Evolutionary conservation across 2,797 vertebrate genomes (phyloP), one percentile per base, ranked within the genome.

Genomic region (Pteropus rufus): DNA sequence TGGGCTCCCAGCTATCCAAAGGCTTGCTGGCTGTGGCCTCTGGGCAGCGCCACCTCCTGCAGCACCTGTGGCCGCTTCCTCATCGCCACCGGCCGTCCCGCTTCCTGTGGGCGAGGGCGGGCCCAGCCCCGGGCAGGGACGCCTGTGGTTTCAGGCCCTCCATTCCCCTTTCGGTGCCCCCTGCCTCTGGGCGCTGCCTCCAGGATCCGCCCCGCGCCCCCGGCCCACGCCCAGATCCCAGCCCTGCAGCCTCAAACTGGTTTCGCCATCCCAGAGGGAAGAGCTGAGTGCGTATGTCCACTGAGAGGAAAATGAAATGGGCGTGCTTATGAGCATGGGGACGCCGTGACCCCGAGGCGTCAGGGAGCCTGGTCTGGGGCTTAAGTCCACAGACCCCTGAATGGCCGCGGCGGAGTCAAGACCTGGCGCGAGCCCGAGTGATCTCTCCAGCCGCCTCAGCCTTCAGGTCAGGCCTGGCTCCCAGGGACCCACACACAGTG

Each of bases 111-210:
- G 91, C 44, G 26, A 65, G 80, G 93, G 91, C 0, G 41, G 90
- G 58, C 31, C 21, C 9, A 39, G 89, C 84, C 72, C 56, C 58
- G 29, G 15, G 14, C 36, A 1, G 62, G 69, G 21, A 88, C 84
- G 81, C 29, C 3, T 76, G 84, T 80, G 62, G 94, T 96, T 93
- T 87, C 24, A 34, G 81, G 54, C 80, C 60, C 79, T 64, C 79
- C 14, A 96, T 95, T 97, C 93, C 95, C 94, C 60, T 96, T 96
- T 96, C 80, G 52, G 94, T 72, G 23, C 14, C 81, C 76, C 93
- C 82, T 60, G 67, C 81, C 41, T 65, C 46, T 26, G 72, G 79
- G 70, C 19, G n/a, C 26, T 81, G 9, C 84, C 46, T 92, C 87
- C 72, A 19, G 21, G 81, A 10, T n/a, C 21, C 1, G 0, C 9